Percentiles rank a stretch among this genome's conserved stretches.
These are phyloP conservation scores for Metridium senile DNA, from an alignment of 92 coral and sea anemone species.

Conservation along the genomic window DNA sequence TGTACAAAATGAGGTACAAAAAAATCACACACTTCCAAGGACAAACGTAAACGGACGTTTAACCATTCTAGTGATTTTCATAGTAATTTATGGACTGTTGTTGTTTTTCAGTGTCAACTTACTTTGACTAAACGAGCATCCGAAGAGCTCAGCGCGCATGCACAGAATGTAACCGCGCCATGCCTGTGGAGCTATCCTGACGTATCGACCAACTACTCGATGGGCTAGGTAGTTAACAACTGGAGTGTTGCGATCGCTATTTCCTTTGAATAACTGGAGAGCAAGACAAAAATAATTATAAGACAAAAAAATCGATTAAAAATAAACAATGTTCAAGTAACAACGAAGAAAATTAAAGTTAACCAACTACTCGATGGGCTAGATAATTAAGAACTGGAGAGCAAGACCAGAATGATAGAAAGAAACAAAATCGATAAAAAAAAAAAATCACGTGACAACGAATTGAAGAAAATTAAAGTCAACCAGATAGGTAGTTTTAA, in stretches of 20 bases:
- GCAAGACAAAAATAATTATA: not conserved
- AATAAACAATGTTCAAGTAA: too few relatives aligned
- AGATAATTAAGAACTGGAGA: slow-evolving; percentile 54
- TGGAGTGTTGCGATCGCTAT: slow-evolving; percentile 22
- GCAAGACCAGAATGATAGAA: too few relatives aligned
- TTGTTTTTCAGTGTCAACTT: slow-evolving; percentile 31
- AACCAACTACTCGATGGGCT: slow-evolving; percentile 74
- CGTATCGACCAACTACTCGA: slow-evolving; percentile 78
- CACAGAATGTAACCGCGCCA: slow-evolving; percentile 71
- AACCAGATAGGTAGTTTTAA: too few relatives aligned
- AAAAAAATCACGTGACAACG: too few relatives aligned
- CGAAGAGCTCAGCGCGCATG: slow-evolving; percentile 87
- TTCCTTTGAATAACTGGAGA: slow-evolving; percentile 32
- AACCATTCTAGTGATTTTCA: too few relatives aligned
- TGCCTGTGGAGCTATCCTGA: slow-evolving; percentile 71
- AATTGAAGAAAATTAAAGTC: too few relatives aligned
- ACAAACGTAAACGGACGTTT: too few relatives aligned
- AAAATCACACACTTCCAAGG: too few relatives aligned
- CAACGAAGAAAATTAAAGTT: too few relatives aligned
- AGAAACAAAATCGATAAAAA: too few relatives aligned
- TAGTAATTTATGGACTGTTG: too few relatives aligned
- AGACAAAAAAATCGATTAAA: not conserved
- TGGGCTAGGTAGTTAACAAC: slow-evolving; percentile 62
- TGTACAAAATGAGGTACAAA: too few relatives aligned
- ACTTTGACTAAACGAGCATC: slow-evolving; percentile 81